Percentiles rank a stretch among this genome's conserved stretches.
Conservation (phyloP, 2,113 vertebrate species). For the Nannospalax galili region DNA sequence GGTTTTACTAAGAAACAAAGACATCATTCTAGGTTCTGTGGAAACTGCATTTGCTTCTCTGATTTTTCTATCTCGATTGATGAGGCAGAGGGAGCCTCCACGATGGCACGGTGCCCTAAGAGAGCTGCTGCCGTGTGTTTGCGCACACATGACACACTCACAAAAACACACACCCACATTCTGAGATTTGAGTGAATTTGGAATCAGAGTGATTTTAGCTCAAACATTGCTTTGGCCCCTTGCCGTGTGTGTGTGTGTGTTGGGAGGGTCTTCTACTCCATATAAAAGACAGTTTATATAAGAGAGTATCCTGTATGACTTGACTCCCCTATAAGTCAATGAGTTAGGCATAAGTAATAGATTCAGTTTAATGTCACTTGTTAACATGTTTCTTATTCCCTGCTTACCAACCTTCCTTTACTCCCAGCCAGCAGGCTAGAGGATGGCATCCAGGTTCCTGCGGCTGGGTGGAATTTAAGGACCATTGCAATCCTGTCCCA, state of each 20-base stretch:
- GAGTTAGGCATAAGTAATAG: neutral
- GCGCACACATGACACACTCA: accelerated
- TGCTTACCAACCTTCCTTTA: neutral
- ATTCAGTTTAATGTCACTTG: neutral
- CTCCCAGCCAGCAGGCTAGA: neutral
- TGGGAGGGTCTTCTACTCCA: neutral
- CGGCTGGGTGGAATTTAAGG: neutral
- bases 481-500: too few relatives aligned
- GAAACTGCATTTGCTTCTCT: neutral
- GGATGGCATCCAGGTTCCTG: too few relatives aligned
- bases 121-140: neutral
- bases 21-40: neutral
- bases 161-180: neutral
- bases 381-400: neutral
- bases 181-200: neutral
- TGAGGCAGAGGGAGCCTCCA: neutral
- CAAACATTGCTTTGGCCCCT: neutral
- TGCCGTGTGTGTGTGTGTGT: neutral
- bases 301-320: neutral
- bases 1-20: neutral
- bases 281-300: neutral
- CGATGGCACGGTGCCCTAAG: accelerated
- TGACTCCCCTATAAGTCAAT: neutral
- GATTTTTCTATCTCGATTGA: neutral
- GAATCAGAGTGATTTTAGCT: neutral